Evolutionary conservation across 2,888 invertebrate species (phyloP), one percentile per base, ranked within the genome.

Genomic region (Hypsopygia costalis): DNA sequence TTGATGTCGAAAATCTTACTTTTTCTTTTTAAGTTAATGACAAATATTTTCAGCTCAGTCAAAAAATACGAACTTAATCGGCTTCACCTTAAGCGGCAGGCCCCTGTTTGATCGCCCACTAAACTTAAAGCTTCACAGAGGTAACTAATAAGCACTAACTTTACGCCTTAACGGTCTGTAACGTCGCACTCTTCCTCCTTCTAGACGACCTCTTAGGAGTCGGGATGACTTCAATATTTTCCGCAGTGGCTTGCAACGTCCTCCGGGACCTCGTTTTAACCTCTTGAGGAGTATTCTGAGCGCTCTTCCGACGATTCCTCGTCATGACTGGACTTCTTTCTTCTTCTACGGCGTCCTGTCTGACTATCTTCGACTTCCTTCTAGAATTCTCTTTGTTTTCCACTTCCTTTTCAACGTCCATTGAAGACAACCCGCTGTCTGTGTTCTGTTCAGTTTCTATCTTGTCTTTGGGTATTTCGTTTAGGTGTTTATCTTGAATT

Each of bases 261-360:
- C 62, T 69, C 43, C 65, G 55, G 0, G 49, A 32, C n/a, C 25
- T 25, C 2, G 52, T 52, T 4, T 55, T 51, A 3, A 58, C 52
- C 0, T 40, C 44, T 1, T 36, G 37, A 6, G 65, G 56, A 2
- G 58, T 62, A 6, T 58, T 52, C 9, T 60, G 16, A 4, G 16
- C 30, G 39, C 69, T 77, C 55, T 72, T 74, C 1, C 81, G 58
- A 1, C 68, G 62, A 27, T 73, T 75, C 16, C 81, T 58, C 0
- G 81, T 81, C 49, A 66, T 49, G 0, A 72, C 58, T 0, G 74
- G 70, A 28, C 65, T 66, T 6, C 47, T 41, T 0, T 67, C 60
- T 5, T 67, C 60, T 5, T 67, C 71, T 0, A 28, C 29, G 0
- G 79, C 78, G 6, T 78, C 65, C 42, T 81, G 80, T 1, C 77